A percentile compares a stretch with the other conserved stretches of the same genome.
These are phyloP conservation scores for Solenopsis invicta DNA, from an alignment of 1,140 invertebrate species.

Conservation along the genomic window DNA sequence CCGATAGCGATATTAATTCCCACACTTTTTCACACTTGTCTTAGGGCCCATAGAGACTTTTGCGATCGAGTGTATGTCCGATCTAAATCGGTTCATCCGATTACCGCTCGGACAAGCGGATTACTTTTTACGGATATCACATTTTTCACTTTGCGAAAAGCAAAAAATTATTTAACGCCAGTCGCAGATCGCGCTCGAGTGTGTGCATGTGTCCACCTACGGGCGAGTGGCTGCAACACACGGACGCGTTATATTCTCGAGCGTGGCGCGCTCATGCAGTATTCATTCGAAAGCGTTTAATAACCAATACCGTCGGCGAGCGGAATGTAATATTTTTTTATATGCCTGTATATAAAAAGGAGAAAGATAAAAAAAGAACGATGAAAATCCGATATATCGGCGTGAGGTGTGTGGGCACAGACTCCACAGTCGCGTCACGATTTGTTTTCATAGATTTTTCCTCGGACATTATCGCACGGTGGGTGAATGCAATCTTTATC, in stretches of 20 bases:
- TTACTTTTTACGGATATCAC: conserved; percentile 57
- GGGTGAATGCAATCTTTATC: conserved; percentile 32
- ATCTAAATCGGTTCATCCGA: conserved; percentile 55
- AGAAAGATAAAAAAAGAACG: not conserved
- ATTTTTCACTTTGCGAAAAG: conserved; percentile 59
- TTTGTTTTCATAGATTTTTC: conserved; percentile 58
- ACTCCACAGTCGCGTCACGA: conserved; percentile 22
- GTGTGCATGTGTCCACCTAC: not conserved
- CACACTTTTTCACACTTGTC: not conserved
- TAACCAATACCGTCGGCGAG: conserved; percentile 59
- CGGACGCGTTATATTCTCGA: conserved; percentile 49
- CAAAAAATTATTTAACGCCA: conserved; percentile 64
- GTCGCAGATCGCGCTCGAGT: conserved; percentile 30
- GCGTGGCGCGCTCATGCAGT: conserved; percentile 56
- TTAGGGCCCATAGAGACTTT: conserved; percentile 7
- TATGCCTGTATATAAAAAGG: conserved; percentile 48
- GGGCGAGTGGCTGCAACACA: conserved; percentile 20
- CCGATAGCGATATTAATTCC: not conserved
- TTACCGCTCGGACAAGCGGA: conserved; percentile 50
- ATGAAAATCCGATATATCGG: conserved; percentile 54
- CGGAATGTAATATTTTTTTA: conserved; percentile 65
- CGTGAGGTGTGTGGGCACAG: conserved; percentile 2
- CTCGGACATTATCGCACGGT: conserved; percentile 60
- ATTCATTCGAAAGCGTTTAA: conserved; percentile 64
- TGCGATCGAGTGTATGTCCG: conserved; percentile 14